Base-by-base conservation (phyloP, 2,113 vertebrate species). In the Oncorhynchus keta region DNA sequence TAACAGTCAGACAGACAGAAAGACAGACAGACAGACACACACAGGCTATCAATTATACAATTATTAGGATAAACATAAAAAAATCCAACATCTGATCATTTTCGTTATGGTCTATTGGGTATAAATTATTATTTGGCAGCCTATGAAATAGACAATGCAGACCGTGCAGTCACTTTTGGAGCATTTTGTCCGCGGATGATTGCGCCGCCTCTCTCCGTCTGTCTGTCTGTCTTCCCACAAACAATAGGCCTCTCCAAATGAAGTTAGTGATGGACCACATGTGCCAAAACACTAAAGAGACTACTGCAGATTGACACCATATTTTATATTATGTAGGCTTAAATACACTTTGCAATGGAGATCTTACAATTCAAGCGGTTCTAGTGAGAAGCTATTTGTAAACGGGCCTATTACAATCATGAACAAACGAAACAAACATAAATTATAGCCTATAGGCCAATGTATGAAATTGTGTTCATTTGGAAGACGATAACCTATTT, bases 251-350 rank as follows among this genome's bases (percentile, higher is more conserved):
- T 68, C 8, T 81, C 69, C 68, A 88, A 86, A 87, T 90, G 76
- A 88, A 87, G 84, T 87, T 86, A 87, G 85, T 86, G 62, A 89
- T 89, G 89, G 85, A 88, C 83, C 85, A 85, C 87, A 90, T 89
- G 88, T 82, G 86, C 80, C 74, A 79, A 76, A 86, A 68, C 88
- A 86, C 35, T 80, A 81, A 83, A 76, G 78, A 77, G 80, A 55
- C 57, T 8, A 59, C 70, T 64, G 30, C 28, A 68, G 68, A 70
- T n/a, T 68, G 67, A 5, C 9, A 68, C 55, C 57, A 69, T 2
- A 72, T 82, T 76, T 82, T 78, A 74, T 35, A 79, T 82, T 55
- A 5, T 18, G 39, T 45, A 2, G 9, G 9, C 39, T 2, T 11
- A 55, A 55, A 45, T 45, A 45, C 12, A 14, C 18, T 55, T 55